Evolutionary conservation across 2,113 vertebrate genomes (phyloP).

Genomic region (Phainopepla nitens): DNA sequence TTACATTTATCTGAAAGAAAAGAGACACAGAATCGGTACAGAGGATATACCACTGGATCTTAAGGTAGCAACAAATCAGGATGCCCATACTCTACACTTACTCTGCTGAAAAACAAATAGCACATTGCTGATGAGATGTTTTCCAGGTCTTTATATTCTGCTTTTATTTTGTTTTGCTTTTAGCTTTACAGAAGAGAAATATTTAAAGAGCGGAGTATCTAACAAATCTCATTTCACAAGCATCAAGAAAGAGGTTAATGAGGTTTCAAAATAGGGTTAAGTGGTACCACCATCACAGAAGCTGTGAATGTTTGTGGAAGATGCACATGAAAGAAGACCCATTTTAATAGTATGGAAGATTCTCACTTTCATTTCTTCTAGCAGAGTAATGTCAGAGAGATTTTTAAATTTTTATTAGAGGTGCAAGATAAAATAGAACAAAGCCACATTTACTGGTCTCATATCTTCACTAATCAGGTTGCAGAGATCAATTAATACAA

Average conservation of each 20-base stretch:
- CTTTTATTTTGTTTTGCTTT: slow-evolving; percentile 54
- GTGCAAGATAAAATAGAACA: slow-evolving; percentile 45
- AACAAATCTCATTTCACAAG: slow-evolving; percentile 57
- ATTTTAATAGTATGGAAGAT: slow-evolving; percentile 39
- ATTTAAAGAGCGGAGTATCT: slow-evolving; percentile 25
- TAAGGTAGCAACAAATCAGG: neutral
- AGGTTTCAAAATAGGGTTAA: slow-evolving; percentile 61
- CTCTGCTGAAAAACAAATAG: neutral
- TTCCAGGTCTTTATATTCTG: neutral
- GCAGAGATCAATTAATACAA: slow-evolving; percentile 38
- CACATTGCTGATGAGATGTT: neutral
- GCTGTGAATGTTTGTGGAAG: slow-evolving; percentile 54
- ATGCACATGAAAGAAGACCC: slow-evolving; percentile 52
- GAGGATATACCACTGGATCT: neutral
- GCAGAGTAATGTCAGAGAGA: neutral
- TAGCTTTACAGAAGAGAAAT: slow-evolving; percentile 38
- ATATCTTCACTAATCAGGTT: slow-evolving; percentile 20
- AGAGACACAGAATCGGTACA: neutral
- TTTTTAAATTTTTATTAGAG: slow-evolving; percentile 43
- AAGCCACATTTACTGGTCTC: slow-evolving; percentile 27
- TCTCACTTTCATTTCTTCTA: slow-evolving; percentile 51
- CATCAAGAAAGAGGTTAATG: slow-evolving; percentile 64
- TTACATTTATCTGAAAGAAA: neutral
- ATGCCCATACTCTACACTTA: neutral
- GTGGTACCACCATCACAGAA: slow-evolving; percentile 43